Conservation (phyloP, 2,888 invertebrate species). For the Strigamia transsilvanica region DNA sequence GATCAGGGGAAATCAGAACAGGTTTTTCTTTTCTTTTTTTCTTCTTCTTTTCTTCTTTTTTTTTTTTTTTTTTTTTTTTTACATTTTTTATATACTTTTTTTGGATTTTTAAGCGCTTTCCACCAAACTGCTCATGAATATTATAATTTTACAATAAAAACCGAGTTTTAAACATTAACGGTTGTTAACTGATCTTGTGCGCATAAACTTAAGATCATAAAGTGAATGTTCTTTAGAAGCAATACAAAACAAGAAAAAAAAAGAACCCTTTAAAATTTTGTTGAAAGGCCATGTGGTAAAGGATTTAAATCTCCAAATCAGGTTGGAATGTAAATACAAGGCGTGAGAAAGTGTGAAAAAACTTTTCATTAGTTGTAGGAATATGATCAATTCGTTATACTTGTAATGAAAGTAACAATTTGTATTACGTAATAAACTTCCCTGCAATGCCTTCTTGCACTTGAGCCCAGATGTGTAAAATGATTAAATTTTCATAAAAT, state of each 20-base stretch:
- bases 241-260: background rate
- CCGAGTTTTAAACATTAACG: background rate
- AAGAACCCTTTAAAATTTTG: background rate
- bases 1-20: constrained; percentile 28
- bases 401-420: no score
- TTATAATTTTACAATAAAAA: constrained; percentile 21
- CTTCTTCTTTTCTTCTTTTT: background rate
- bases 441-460: background rate
- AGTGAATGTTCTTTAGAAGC: background rate
- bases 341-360: constrained; percentile 15
- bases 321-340: constrained; percentile 17
- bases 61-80: background rate
- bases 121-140: background rate
- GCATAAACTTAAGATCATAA: background rate
- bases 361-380: background rate
- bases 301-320: constrained; percentile 12
- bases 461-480: background rate
- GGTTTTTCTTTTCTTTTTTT: background rate
- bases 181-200: background rate
- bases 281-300: constrained; percentile 20
- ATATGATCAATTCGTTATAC: no score
- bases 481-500: background rate
- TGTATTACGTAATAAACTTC: background rate
- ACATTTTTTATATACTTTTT: background rate
- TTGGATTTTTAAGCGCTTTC: background rate